These are phyloP conservation scores for Schizopygopsis pylzovi DNA, from an alignment of 2,797 vertebrate genomes.

Conservation along the genomic window DNA sequence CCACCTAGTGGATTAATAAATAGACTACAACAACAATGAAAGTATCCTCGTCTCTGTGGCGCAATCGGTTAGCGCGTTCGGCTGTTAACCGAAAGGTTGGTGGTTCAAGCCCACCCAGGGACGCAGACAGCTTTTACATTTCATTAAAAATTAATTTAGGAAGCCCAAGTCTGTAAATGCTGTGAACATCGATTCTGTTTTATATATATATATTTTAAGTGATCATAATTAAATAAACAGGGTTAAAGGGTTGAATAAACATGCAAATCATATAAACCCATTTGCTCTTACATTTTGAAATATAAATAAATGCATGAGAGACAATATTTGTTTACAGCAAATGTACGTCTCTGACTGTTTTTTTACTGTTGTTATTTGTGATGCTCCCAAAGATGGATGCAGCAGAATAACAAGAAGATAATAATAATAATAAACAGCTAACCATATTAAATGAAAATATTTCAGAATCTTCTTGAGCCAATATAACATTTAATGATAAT, in stretches of 20 bases:
- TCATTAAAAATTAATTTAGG: no score
- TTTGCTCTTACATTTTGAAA: background rate
- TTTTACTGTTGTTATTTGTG: background rate
- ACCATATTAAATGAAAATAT: background rate
- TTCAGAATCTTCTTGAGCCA: background rate
- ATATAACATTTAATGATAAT: background rate
- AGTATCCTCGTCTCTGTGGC: background rate
- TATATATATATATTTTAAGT: background rate
- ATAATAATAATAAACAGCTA: background rate
- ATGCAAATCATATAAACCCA: background rate
- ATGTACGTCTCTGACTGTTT: background rate
- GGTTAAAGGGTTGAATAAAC: background rate
- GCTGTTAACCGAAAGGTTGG: constrained; percentile 4
- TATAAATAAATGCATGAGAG: background rate
- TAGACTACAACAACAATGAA: no score
- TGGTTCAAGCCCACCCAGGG: constrained; percentile 3
- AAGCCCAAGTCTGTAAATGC: no score
- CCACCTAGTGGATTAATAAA: background rate
- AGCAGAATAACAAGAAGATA: background rate
- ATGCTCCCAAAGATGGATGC: background rate
- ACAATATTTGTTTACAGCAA: background rate
- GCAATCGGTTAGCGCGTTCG: background rate
- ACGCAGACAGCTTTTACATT: background rate
- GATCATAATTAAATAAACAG: background rate
- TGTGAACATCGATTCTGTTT: no score